Evolutionary conservation across 1,140 invertebrate genomes (phyloP), one percentile per base, ranked within the genome.

Genomic region (Akabosia matsudoensis): DNA sequence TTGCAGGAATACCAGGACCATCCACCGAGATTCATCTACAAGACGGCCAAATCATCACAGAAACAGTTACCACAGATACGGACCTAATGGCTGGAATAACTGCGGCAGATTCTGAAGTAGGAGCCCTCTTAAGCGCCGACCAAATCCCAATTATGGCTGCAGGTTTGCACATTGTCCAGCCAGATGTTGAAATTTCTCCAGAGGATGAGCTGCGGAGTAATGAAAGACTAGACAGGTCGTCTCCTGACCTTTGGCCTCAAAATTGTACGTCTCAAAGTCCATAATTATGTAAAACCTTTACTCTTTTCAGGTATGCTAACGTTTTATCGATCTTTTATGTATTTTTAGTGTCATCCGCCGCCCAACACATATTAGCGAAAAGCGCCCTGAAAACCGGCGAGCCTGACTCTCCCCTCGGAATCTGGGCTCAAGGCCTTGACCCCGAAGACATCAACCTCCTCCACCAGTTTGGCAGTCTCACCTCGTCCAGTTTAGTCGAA

Each of bases 211-310:
- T 83, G 45, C 77, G 86, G 33, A 95, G 93, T 81, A 87, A 92
- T 83, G 95, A 97, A 87, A 95, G 93, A 83, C 86, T 97, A 77
- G 94, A 96, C 85, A 87, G 95, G 82, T 89, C 92, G 13, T 97
- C 95, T 1, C 95, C 95, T 18, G 93, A 97, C 83, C 84, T 97
- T 82, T 97, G 95, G 95, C 95, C 95, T 56, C 94, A 96, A 86
- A 92, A 93, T 88, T 93, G 94, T 96, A 88, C 90, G 89, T 86
- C 76, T 73, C 16, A 61, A 45, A 45, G n/a, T n/a, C n/a, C n/a
- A n/a, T 73, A 34, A 51, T 61, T 2, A 72, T 51, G 70, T 61
- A 75, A 51, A 67, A 82, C 70, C 30, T 79, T 80, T 76, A 79
- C 79, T 86, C 87, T 82, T 76, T 84, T 82, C 84, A 56, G 78